phyloP scores from a whole-genome alignment of 2,888 invertebrate genomes.

The Amorpha juglandis region DNA sequence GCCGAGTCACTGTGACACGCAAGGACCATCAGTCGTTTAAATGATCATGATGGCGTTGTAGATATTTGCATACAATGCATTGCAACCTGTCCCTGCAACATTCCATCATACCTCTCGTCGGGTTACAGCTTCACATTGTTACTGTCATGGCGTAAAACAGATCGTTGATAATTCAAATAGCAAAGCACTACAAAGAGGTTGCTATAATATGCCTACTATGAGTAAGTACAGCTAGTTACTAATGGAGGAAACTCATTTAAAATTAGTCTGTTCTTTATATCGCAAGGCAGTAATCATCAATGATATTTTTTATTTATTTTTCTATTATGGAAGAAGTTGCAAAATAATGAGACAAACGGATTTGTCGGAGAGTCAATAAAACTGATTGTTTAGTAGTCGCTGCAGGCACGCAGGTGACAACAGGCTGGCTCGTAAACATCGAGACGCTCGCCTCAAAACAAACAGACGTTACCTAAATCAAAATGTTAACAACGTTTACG shows the following conservation, averaged over 20 bases:
- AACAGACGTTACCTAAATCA: constrained; percentile 51
- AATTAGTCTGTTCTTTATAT: too few species aligned
- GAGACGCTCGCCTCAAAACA: constrained; percentile 46
- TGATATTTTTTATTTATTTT: too few species aligned
- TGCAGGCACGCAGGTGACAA: constrained; percentile 57
- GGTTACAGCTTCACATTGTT: constrained; percentile 36
- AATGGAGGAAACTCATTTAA: too few species aligned
- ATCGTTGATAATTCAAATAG: constrained; percentile 28
- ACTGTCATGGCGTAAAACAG: constrained; percentile 30
- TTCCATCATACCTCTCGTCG: constrained; percentile 53
- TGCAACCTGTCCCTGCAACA: constrained; percentile 55
- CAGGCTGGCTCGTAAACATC: constrained; percentile 58
- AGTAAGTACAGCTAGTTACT: too few species aligned
- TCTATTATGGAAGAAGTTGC: too few species aligned
- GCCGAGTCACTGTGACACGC: constrained; percentile 57
- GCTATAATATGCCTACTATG: too few species aligned
- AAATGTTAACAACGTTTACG: constrained; percentile 33
- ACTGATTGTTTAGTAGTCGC: constrained; percentile 50
- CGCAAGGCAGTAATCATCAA: too few species aligned
- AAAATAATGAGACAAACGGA: background rate
- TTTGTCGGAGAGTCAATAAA: constrained; percentile 47
- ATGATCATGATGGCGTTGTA: constrained; percentile 64
- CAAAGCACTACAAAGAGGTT: background rate
- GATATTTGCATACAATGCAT: constrained; percentile 77
- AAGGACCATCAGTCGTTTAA: constrained; percentile 68